These are phyloP conservation scores for Thelaira solivaga DNA, from an alignment of 2,888 invertebrate species.

Conservation along the genomic window DNA sequence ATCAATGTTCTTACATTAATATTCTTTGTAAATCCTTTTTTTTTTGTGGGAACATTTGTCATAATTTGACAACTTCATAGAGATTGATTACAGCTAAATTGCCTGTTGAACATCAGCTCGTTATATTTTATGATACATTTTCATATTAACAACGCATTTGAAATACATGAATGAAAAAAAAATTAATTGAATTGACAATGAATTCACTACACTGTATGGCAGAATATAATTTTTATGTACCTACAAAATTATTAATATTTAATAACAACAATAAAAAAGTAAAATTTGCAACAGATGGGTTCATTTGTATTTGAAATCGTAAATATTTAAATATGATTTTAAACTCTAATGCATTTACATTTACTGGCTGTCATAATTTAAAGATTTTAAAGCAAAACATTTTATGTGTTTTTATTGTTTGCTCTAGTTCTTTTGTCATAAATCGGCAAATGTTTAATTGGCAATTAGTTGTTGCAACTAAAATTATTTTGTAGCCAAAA, in stretches of 20 bases:
- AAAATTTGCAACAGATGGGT: conserved; percentile 16
- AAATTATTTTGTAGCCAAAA: no score
- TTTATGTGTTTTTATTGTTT: no score
- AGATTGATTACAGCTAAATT: conserved; percentile 72
- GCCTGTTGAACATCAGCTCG: conserved; percentile 65
- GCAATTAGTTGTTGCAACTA: no score
- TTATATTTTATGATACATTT: conserved; percentile 47
- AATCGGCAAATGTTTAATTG: no score
- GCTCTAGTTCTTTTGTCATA: no score
- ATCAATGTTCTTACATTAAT: not conserved
- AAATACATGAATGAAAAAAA: not conserved
- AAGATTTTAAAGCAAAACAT: no score
- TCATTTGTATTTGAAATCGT: not conserved
- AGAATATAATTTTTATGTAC: not conserved
- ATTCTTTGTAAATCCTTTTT: not conserved
- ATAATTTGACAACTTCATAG: conserved; percentile 62
- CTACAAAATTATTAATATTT: not conserved
- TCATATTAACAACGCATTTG: not conserved
- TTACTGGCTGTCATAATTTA: no score
- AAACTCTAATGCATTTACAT: not conserved
- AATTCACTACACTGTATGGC: not conserved
- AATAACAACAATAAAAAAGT: not conserved
- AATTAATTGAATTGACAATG: not conserved
- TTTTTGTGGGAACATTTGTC: conserved; percentile 37
- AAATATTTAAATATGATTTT: not conserved